Base-by-base conservation (phyloP, 1,140 invertebrate species). In the Plodia interpunctella region DNA sequence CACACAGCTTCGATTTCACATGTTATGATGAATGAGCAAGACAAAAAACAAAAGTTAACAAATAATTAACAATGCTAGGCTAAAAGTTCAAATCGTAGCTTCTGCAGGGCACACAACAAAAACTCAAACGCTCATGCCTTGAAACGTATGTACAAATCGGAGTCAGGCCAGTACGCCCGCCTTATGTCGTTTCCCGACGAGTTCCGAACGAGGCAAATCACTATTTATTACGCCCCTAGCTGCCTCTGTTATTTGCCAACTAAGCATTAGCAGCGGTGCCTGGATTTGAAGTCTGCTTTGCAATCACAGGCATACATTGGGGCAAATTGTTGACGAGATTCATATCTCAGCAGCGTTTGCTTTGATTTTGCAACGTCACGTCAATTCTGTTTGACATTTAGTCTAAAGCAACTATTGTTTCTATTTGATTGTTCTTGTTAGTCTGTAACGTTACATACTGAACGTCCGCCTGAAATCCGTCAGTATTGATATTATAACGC, bases 161-260 rank as follows among this genome's bases (percentile, higher is more conserved):
- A 65, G 66, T 17, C 72, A 73, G 60, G 66, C 65, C 66, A 57
- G 57, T 49, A 62, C 65, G 58, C 65, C 74, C 75, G 74, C 75
- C 74, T 76, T 75, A 59, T 72, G 68, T 69, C 70, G 72, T 77
- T 77, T 72, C 68, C 66, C 59, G 67, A 70, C 70, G 74, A 80
- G 71, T 72, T 78, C 67, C 71, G 66, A 74, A 72, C 69, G 68
- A 67, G 65, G 69, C 77, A 80, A 81, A 85, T 81, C 74, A 81
- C 78, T 77, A 77, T 83, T 81, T 77, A 85, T 85, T 80, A 80
- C 66, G 38, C 3, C 38, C 8, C 38, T 11, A 9, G 30, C 30
- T 44, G 50, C 65, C 61, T 62, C 61, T 74, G 68, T 73, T 71
- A 74, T 78, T 78, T 72, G 57, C 58, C 68, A 62, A 66, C 63